These are phyloP conservation scores for Anhinga anhinga DNA, from an alignment of 2,113 vertebrate genomes.

Conservation along the genomic window DNA sequence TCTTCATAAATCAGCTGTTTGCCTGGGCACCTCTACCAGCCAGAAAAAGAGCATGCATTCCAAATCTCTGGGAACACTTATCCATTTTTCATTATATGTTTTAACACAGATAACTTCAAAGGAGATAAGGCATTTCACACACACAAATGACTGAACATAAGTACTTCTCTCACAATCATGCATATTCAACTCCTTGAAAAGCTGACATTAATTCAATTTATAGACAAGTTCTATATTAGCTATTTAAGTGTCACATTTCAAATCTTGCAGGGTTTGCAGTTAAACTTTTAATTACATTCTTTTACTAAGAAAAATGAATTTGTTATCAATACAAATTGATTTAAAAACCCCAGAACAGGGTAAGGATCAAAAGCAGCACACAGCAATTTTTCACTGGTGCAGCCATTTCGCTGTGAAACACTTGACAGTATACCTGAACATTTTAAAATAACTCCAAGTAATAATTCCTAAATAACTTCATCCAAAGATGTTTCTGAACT, in stretches of 20 bases:
- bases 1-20: neutral
- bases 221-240: neutral
- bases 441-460: neutral
- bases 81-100: neutral
- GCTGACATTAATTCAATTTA: neutral
- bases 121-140: neutral
- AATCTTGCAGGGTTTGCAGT: neutral
- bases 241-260: neutral
- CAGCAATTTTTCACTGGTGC: neutral
- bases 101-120: neutral
- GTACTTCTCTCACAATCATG: neutral
- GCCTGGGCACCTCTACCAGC: neutral
- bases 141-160: neutral
- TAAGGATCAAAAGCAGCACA: slow-evolving; percentile 9
- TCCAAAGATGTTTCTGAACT: neutral
- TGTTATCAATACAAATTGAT: neutral
- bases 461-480: neutral
- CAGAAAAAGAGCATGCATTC: neutral
- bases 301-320: neutral
- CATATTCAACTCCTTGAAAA: neutral
- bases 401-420: neutral
- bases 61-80: neutral
- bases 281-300: neutral
- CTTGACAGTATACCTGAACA: neutral
- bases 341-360: neutral